phyloP scores from a whole-genome alignment of 2,797 vertebrate species.

The Epinephelus coioides region DNA sequence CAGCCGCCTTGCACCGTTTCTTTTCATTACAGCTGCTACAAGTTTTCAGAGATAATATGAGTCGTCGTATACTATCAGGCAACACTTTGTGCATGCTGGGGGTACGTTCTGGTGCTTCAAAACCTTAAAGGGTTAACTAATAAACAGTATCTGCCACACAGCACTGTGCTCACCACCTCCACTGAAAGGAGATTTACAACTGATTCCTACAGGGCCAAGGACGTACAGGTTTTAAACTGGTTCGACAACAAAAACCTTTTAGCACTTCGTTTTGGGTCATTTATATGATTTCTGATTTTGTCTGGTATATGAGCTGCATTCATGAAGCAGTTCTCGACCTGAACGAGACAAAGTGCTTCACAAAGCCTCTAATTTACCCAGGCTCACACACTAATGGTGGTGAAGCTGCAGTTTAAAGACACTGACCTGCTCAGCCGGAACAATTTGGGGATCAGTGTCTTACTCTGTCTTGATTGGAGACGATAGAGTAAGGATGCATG shows the following conservation, averaged over 20 bases:
- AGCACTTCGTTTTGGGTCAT: conserved; percentile 9
- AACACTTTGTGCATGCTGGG: conserved; percentile 1
- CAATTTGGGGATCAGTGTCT: no score
- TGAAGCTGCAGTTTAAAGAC: no score
- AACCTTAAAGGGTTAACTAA: not conserved
- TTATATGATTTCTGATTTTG: conserved; percentile 8
- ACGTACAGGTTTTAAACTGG: not conserved
- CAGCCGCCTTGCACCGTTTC: conserved; percentile 27
- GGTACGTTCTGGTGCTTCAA: conserved; percentile 1
- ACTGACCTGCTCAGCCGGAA: no score
- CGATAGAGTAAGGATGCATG: no score
- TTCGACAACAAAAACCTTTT: conserved; percentile 11
- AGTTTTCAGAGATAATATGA: conserved; percentile 49
- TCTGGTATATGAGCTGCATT: not conserved
- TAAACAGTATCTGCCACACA: not conserved
- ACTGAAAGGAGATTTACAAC: not conserved
- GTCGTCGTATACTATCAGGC: conserved; percentile 3
- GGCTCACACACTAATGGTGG: no score
- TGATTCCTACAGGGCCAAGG: not conserved
- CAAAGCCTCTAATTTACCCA: no score
- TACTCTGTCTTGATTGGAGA: no score
- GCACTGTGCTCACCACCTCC: not conserved
- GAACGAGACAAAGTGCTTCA: no score
- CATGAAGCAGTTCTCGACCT: no score
- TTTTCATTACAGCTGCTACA: conserved; percentile 45